A percentile compares a stretch with the other conserved stretches of the same genome.
phyloP scores from a whole-genome alignment of 2,888 invertebrate genomes.

The Drosophila mimetica region DNA sequence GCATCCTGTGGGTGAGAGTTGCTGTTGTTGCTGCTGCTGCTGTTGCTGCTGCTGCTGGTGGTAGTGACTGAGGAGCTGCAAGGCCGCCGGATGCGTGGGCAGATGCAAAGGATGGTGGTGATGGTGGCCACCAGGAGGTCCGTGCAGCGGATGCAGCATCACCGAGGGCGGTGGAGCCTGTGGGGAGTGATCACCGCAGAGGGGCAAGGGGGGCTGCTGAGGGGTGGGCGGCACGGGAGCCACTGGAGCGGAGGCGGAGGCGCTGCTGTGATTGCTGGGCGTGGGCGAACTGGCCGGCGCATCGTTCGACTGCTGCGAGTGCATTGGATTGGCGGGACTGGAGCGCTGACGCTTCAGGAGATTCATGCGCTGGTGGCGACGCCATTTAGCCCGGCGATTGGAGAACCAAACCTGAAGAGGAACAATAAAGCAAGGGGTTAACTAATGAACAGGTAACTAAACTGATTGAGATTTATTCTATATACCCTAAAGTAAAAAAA shows the following conservation, averaged over 20 bases:
- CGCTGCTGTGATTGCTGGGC: constrained; percentile 81
- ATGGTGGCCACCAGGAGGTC: constrained; percentile 63
- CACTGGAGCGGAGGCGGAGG: constrained; percentile 73
- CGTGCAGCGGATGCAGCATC: constrained; percentile 63
- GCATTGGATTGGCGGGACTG: constrained; percentile 79
- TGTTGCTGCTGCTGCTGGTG: constrained; percentile 83
- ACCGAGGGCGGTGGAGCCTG: constrained; percentile 61
- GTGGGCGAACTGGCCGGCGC: constrained; percentile 77
- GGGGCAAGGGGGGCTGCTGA: constrained; percentile 48
- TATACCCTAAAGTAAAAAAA: no score
- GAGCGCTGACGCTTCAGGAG: constrained; percentile 90
- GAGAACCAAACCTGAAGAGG: constrained; percentile 96
- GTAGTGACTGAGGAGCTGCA: constrained; percentile 79
- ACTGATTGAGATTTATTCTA: no score
- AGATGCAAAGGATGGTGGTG: constrained; percentile 51
- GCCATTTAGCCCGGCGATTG: constrained; percentile 99
- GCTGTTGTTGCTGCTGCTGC: constrained; percentile 73
- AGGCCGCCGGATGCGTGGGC: constrained; percentile 76
- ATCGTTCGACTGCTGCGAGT: constrained; percentile 74
- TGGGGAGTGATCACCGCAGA: constrained; percentile 59
- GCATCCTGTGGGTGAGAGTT: constrained; percentile 64
- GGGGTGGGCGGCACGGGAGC: constrained; percentile 40
- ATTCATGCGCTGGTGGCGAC: constrained; percentile 98
- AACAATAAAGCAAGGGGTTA: not conserved
- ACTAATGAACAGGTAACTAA: not conserved